Evolutionary conservation across 53 echinoderm and acorn worm species (phyloP).

Genomic region (Crossaster papposus): DNA sequence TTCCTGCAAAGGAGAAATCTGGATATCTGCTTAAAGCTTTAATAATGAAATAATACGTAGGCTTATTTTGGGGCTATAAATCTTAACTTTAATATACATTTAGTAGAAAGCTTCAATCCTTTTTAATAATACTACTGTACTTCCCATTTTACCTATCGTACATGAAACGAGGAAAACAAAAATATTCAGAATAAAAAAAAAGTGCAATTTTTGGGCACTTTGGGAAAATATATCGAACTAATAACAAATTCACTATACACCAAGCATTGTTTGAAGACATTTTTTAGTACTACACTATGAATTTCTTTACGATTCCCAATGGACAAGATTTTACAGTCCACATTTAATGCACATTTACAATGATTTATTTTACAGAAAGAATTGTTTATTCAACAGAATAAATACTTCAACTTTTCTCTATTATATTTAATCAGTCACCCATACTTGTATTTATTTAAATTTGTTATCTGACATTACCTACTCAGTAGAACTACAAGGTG

Average conservation of each 20-base stretch:
- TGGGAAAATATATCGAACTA: background rate
- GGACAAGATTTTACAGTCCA: background rate
- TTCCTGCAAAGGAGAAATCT: background rate
- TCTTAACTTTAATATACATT: background rate
- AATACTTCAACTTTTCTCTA: slow-evolving; percentile 8
- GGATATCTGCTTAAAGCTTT: background rate
- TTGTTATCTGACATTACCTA: background rate
- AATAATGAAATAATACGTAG: background rate
- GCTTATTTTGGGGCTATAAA: slow-evolving; percentile 1
- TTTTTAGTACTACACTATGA: slow-evolving; percentile 48
- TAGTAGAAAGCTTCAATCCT: background rate
- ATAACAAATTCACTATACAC: slow-evolving; percentile 23
- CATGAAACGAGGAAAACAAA: background rate
- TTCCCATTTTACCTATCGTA: background rate
- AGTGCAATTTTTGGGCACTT: background rate
- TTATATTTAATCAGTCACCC: slow-evolving; percentile 20
- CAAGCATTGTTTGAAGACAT: slow-evolving; percentile 19
- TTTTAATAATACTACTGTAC: background rate
- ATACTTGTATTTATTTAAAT: background rate
- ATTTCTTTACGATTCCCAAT: background rate
- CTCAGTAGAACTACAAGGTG: background rate
- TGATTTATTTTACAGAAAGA: slow-evolving; percentile 30
- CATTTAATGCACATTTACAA: slow-evolving; percentile 47
- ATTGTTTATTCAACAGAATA: slow-evolving; percentile 30
- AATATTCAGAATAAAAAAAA: slow-evolving; percentile 7